Evolutionary conservation across 2,797 vertebrate species (phyloP).

Genomic region (Alosa sapidissima): DNA sequence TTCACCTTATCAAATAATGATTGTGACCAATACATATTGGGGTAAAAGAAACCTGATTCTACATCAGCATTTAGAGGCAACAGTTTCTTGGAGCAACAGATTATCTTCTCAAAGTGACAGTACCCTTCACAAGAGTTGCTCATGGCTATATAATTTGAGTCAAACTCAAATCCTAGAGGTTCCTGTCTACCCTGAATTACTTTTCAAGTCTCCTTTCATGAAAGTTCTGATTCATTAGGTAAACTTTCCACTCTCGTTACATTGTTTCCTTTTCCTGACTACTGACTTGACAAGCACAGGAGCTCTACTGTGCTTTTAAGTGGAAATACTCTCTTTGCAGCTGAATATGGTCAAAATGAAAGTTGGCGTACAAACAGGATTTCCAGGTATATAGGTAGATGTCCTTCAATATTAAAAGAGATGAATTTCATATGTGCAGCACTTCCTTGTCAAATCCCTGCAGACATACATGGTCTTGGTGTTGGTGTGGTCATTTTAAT

Average conservation of each 20-base stretch:
- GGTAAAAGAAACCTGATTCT: slow-evolving; percentile 18
- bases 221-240: not conserved
- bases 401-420: slow-evolving; percentile 32
- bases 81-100: slow-evolving; percentile 24
- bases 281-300: not conserved
- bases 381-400: slow-evolving; percentile 26
- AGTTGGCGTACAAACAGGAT: slow-evolving; percentile 25
- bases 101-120: slow-evolving; percentile 23
- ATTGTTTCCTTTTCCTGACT: not conserved
- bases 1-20: not conserved
- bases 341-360: slow-evolving; percentile 20
- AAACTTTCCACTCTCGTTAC: not conserved
- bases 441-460: slow-evolving; percentile 54
- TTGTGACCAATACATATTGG: slow-evolving; percentile 4
- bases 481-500: slow-evolving; percentile 15
- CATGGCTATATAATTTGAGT: slow-evolving; percentile 22
- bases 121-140: slow-evolving; percentile 21
- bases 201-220: not conserved
- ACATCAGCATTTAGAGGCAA: slow-evolving; percentile 17
- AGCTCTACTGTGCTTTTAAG: not conserved
- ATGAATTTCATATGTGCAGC: slow-evolving; percentile 47
- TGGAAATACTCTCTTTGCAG: not conserved
- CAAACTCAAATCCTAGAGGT: not conserved
- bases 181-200: not conserved
- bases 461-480: slow-evolving; percentile 46